phyloP scores from a whole-genome alignment of 1,140 invertebrate species.

The Parapsyche elsis region DNA sequence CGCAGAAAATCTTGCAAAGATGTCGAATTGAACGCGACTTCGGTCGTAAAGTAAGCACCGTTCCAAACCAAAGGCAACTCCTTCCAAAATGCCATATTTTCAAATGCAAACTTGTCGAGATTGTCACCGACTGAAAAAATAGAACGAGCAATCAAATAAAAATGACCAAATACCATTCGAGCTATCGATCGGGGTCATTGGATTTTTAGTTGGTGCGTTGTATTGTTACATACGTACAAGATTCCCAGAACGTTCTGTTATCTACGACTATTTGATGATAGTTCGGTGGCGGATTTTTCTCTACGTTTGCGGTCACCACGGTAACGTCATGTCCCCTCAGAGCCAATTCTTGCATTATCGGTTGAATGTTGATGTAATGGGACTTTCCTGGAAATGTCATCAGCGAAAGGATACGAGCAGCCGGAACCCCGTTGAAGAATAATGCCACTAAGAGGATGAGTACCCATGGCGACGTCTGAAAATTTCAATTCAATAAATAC shows the following conservation, averaged over 20 bases:
- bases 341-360: slow-evolving; percentile 51
- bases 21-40: slow-evolving; percentile 53
- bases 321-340: slow-evolving; percentile 57
- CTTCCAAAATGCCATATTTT: slow-evolving; percentile 48
- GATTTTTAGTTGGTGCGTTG: slow-evolving; percentile 9
- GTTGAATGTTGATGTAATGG: slow-evolving; percentile 54
- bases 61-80: slow-evolving; percentile 51
- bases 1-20: slow-evolving; percentile 58
- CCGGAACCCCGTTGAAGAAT: not conserved
- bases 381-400: slow-evolving; percentile 55
- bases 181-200: not conserved
- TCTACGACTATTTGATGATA: slow-evolving; percentile 48
- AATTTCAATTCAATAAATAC: slow-evolving; percentile 12
- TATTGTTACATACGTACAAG: slow-evolving; percentile 35
- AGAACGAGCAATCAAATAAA: no score
- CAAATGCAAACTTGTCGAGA: slow-evolving; percentile 50
- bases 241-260: slow-evolving; percentile 47
- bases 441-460: not conserved
- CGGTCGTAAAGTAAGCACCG: slow-evolving; percentile 47
- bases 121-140: slow-evolving; percentile 46
- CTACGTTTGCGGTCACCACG: slow-evolving; percentile 44
- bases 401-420: slow-evolving; percentile 52
- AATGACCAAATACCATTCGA: no score
- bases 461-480: slow-evolving; percentile 24
- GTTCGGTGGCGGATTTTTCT: slow-evolving; percentile 43